Percentiles rank a stretch among this genome's conserved stretches.
phyloP scores from a whole-genome alignment of 2,113 vertebrate genomes.

The Pelvicachromis taeniatus region DNA sequence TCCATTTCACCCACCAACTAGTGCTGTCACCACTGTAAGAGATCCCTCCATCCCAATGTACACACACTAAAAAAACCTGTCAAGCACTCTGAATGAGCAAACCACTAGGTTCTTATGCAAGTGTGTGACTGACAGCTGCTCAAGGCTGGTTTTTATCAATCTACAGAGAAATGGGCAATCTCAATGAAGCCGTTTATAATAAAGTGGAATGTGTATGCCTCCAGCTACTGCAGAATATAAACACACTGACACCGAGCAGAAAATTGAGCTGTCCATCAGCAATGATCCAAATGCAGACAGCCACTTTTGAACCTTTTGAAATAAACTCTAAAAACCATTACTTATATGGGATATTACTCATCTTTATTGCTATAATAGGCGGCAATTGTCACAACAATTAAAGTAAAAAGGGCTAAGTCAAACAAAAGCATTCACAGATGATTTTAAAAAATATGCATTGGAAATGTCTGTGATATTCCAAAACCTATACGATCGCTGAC shows the following conservation, averaged over 20 bases:
- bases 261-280: not conserved
- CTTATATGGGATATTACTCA: not conserved
- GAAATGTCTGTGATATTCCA: not conserved
- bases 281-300: not conserved
- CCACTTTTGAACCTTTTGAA: not conserved
- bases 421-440: not conserved
- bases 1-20: slow-evolving; percentile 24
- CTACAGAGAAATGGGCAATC: not conserved
- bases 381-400: not conserved
- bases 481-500: not conserved
- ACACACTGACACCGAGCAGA: not conserved
- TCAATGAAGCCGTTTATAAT: not conserved
- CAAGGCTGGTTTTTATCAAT: not conserved
- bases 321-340: not conserved
- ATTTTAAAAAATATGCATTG: not conserved
- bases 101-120: not conserved
- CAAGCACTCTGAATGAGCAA: not conserved
- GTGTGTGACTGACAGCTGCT: slow-evolving; percentile 3
- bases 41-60: not conserved
- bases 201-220: not conserved
- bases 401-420: not conserved
- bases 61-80: not conserved
- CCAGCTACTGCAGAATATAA: not conserved
- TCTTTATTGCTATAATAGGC: not conserved
- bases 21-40: slow-evolving; percentile 34